Base-by-base conservation (phyloP, 2,888 invertebrate genomes). In the Tricholauxania praeusta region DNA sequence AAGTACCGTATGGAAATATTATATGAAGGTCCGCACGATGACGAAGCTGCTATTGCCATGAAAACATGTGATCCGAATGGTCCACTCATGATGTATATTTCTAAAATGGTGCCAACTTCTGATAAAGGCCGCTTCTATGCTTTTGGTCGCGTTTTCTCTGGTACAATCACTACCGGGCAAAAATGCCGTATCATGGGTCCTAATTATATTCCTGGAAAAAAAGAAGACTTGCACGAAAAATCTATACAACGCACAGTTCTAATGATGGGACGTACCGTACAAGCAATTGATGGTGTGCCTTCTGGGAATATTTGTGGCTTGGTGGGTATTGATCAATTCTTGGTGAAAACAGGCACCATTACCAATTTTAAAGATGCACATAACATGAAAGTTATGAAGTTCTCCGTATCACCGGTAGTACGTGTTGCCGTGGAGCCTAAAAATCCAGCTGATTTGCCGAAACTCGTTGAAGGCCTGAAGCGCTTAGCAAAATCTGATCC, bases 121-220 rank as follows among this genome's bases (percentile, higher is more conserved):
- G 99, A 99, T 89, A 99, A 99, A 90, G 99, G 99, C 77, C 94
- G 99, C 87, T 99, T 99, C 93, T 99, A 98, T 89, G 99, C 99
- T 75, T 99, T 99, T 88, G 99, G 99, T 66, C 98, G 99, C 89
- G 99, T 99, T 48, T 99, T 99, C 91, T 96, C 99, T 80, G 99
- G 99, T 83, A 96, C 94, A 88, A 93, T 95, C 12, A 89, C 93
- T 79, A 96, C 96, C 72, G 97, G 96, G 73, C 92, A 93, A 91
- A 97, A 96, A 89, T 97, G 96, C 75, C 94, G 99, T 84, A 99
- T 99, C 89, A 98, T 99, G 97, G 99, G 99, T 80, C 99, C 99
- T 82, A 99, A 99, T 91, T 99, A 93, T 90, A 89, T 91, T 15
- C 98, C 98, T 69, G 99, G 99, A 86, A 99, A 98, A 91, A 99